Base-by-base conservation (phyloP, 2,113 vertebrate genomes). In the Plecotus auritus region DNA sequence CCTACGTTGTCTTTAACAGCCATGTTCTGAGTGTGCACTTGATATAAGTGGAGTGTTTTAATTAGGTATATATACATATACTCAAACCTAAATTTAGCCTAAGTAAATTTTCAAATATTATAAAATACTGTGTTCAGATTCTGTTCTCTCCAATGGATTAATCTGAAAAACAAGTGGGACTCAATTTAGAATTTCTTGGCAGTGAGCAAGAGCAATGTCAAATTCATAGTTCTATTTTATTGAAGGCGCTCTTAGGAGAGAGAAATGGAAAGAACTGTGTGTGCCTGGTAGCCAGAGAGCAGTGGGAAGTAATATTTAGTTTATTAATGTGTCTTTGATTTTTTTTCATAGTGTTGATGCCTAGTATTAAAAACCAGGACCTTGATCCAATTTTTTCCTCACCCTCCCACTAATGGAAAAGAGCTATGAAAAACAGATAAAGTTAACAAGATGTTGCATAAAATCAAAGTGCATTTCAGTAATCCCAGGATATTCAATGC, bases 181-280 rank as follows among this genome's bases (percentile, higher is more conserved):
- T 97, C 97, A 97, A 97, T 98, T 98, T 98, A 98, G 97, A 98
- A 97, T 98, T 98, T 99, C 85, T 98, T 98, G 98, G 98, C 97
- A 98, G 97, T 28, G 13, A 98, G 97, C 94, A 97, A 98, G 97
- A 98, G 97, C 98, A 98, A 98, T 61, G 97, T 98, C 98, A 98
- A 97, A 97, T 95, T 98, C 97, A 96, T 94, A 98, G 97, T 98
- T 98, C 98, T 98, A 93, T 95, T 98, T 98, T 98, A 98, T 98
- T 98, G 98, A 98, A 98, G 97, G 97, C 93, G 97, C 98, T 98
- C 98, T 97, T 98, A 98, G 98, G 98, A 98, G 98, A 56, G 54
- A 56, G 54, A 56, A 98, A 32, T 97, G 97, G 96, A 97, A 98
- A 96, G 95, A 98, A 94, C 78, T 96, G 92, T 97, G 86, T 97